These are phyloP conservation scores for Andrena trimmerana DNA, from an alignment of 2,888 invertebrate genomes.

Conservation along the genomic window DNA sequence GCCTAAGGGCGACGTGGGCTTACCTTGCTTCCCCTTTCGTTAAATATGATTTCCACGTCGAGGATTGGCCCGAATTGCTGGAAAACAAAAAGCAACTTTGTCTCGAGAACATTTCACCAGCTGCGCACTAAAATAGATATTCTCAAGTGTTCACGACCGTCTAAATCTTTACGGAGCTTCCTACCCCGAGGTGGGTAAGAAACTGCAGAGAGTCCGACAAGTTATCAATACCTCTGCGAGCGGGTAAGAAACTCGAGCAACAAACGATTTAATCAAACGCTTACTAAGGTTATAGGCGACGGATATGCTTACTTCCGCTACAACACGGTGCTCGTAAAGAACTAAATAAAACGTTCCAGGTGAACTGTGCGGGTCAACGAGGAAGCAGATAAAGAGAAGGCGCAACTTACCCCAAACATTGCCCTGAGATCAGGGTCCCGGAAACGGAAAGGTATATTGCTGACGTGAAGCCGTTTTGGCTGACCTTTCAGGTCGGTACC, in stretches of 20 bases:
- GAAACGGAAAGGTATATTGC: conserved; percentile 99
- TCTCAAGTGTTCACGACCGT: too few relatives aligned
- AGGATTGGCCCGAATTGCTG: conserved; percentile 99
- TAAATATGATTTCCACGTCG: conserved; percentile 99
- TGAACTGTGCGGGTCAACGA: neutral
- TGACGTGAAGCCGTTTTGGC: conserved; percentile 98
- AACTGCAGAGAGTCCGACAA: too few relatives aligned
- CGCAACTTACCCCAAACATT: conserved; percentile 97
- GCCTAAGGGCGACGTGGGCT: conserved; percentile 85
- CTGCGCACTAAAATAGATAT: neutral
- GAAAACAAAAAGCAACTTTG: conserved; percentile 70
- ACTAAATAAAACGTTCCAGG: conserved; percentile 26
- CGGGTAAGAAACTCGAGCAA: too few relatives aligned
- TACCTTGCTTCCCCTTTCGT: conserved; percentile 99
- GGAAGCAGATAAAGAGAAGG: neutral
- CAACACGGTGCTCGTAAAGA: neutral
- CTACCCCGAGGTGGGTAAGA: too few relatives aligned
- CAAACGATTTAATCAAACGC: too few relatives aligned
- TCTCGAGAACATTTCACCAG: conserved; percentile 7
- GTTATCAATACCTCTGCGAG: too few relatives aligned
- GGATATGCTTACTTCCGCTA: too few relatives aligned
- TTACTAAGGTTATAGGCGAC: too few relatives aligned
- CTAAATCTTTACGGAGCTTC: too few relatives aligned
- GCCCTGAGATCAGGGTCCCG: conserved; percentile 99
- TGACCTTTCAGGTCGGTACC: conserved; percentile 89